A percentile compares a stretch with the other conserved stretches of the same genome.
phyloP scores from a whole-genome alignment of 2,888 invertebrate species.

The Macrophya alboannulata region DNA sequence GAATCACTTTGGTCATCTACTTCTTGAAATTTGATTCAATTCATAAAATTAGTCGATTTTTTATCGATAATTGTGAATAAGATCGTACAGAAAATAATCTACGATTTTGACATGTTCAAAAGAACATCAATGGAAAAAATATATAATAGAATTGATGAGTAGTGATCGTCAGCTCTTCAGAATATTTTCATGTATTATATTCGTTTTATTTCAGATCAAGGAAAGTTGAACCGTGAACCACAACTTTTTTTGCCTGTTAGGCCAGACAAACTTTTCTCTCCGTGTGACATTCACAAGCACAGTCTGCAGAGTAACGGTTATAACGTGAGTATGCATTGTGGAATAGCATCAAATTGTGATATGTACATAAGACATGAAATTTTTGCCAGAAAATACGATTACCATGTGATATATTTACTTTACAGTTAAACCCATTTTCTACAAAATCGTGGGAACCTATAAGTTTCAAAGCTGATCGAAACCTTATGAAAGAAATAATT shows the following conservation, averaged over 20 bases:
- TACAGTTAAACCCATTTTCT: constrained; percentile 78
- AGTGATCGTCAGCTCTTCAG: neutral
- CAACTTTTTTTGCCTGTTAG: constrained; percentile 79
- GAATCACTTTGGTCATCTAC: no score
- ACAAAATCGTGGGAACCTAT: constrained; percentile 79
- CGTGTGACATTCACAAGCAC: constrained; percentile 78
- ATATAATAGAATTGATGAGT: no score
- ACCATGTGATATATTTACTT: constrained; percentile 28
- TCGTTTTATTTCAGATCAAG: constrained; percentile 71
- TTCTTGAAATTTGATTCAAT: no score
- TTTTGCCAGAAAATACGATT: neutral
- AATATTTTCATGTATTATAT: neutral
- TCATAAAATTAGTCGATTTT: no score
- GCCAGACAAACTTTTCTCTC: constrained; percentile 78
- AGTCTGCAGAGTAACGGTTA: constrained; percentile 78
- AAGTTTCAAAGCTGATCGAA: constrained; percentile 78
- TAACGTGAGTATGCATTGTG: constrained; percentile 72
- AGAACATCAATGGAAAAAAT: no score
- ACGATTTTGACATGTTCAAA: no score
- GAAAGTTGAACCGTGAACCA: constrained; percentile 77
- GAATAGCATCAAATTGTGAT: neutral
- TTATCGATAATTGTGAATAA: no score
- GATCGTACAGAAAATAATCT: no score
- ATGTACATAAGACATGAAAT: no score
- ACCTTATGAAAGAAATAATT: constrained; percentile 82